Conservation (phyloP, 2,113 vertebrate species). For the Epinephelus fuscoguttatus region DNA sequence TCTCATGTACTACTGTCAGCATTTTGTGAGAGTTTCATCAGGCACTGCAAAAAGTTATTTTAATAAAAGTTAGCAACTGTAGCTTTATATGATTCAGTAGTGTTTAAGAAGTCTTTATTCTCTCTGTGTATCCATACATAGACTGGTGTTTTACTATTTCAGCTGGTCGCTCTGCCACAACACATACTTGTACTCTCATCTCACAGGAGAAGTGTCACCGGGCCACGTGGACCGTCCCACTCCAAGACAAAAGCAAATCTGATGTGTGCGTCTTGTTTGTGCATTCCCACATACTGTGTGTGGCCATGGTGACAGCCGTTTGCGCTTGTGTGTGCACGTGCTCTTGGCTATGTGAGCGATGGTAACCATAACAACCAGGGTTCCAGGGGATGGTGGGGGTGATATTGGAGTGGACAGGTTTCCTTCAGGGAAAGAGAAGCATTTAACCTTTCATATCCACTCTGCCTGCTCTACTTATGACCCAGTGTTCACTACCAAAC, state of each 20-base stretch:
- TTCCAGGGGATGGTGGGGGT: constrained; percentile 31
- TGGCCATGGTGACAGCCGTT: constrained; percentile 5
- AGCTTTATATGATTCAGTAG: too few species aligned
- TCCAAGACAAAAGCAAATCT: constrained; percentile 9
- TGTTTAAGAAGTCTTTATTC: too few species aligned
- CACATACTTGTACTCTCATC: constrained; percentile 9
- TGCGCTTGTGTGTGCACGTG: not conserved
- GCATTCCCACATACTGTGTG: constrained; percentile 21
- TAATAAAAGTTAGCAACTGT: too few species aligned
- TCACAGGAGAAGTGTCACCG: constrained; percentile 20
- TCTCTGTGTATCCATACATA: not conserved
- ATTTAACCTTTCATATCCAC: constrained; percentile 52
- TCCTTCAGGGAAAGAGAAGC: constrained; percentile 39
- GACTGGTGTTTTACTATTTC: constrained; percentile 11
- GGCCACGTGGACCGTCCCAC: constrained; percentile 25
- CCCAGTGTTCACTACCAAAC: not conserved
- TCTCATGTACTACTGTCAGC: too few species aligned
- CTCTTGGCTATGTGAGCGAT: constrained; percentile 1
- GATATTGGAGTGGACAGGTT: constrained; percentile 52
- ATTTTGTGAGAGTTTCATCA: too few species aligned
- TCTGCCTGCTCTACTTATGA: constrained; percentile 3
- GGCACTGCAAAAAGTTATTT: too few species aligned
- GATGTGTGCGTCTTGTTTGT: not conserved
- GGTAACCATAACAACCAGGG: constrained; percentile 72
- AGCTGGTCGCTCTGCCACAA: constrained; percentile 33